These are phyloP conservation scores for Lordiphosa stackelbergi DNA, from an alignment of 1,140 invertebrate genomes.

Conservation along the genomic window DNA sequence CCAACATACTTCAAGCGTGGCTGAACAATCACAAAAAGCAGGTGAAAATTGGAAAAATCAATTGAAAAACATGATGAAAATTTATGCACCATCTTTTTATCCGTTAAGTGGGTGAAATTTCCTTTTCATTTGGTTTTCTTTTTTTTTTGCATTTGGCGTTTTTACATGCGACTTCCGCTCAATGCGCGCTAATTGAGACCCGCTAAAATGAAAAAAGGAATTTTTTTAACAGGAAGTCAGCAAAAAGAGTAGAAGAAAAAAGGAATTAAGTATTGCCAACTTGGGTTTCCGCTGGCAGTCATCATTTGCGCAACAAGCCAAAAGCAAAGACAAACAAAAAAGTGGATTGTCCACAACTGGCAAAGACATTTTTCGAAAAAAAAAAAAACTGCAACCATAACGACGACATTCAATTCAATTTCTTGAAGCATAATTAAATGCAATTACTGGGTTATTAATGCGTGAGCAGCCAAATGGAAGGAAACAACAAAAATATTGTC, in stretches of 20 bases:
- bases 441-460: slow-evolving; percentile 46
- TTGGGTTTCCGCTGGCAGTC: slow-evolving; percentile 45
- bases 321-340: slow-evolving; percentile 40
- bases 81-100: slow-evolving; percentile 32
- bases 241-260: slow-evolving; percentile 27
- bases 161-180: slow-evolving; percentile 50
- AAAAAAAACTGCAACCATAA: slow-evolving; percentile 21
- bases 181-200: slow-evolving; percentile 45
- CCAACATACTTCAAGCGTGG: slow-evolving; percentile 34
- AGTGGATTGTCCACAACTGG: slow-evolving; percentile 6
- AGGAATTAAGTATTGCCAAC: slow-evolving; percentile 66
- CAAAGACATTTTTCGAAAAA: slow-evolving; percentile 23
- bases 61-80: slow-evolving; percentile 48
- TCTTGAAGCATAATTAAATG: slow-evolving; percentile 58
- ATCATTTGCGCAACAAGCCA: slow-evolving; percentile 11
- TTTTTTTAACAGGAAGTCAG: slow-evolving; percentile 39
- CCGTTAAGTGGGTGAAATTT: slow-evolving; percentile 54
- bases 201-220: slow-evolving; percentile 19
- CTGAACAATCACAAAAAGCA: slow-evolving; percentile 39
- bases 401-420: slow-evolving; percentile 50
- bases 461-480: slow-evolving; percentile 13
- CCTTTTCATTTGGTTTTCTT: slow-evolving; percentile 38
- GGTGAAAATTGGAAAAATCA: slow-evolving; percentile 64
- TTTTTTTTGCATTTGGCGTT: slow-evolving; percentile 24
- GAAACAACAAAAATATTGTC: not conserved